Evolutionary conservation across 1,140 invertebrate genomes (phyloP).

Genomic region (Conus ventricosus): DNA sequence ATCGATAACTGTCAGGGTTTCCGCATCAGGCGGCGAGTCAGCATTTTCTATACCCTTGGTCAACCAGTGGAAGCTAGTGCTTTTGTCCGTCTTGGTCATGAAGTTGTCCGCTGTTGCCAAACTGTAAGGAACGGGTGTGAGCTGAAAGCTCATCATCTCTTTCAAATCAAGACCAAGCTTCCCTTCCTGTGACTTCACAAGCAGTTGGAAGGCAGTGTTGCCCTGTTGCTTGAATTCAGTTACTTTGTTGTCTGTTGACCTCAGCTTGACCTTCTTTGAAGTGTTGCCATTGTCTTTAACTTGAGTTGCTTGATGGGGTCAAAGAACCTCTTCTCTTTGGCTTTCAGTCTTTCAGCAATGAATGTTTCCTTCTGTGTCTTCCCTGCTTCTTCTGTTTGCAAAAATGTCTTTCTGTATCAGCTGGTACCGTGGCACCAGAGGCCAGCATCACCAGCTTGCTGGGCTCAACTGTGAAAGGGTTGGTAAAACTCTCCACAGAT

Average conservation of each 20-base stretch:
- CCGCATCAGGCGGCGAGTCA: conserved; percentile 21
- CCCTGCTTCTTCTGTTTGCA: conserved; percentile 14
- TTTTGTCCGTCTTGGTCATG: conserved; percentile 44
- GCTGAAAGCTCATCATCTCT: neutral
- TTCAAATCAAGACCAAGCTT: too few species aligned
- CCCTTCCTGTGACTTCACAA: too few species aligned
- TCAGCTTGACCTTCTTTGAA: conserved; percentile 44
- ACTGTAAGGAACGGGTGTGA: conserved; percentile 31
- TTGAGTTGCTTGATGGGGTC: conserved; percentile 48
- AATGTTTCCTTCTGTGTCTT: conserved; percentile 41
- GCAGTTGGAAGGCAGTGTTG: conserved; percentile 43
- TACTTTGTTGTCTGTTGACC: neutral
- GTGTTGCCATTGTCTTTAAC: conserved; percentile 45
- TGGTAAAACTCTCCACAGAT: conserved; percentile 41
- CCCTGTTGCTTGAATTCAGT: conserved; percentile 49
- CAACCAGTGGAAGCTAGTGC: conserved; percentile 37
- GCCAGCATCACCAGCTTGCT: conserved; percentile 37
- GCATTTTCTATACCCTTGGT: conserved; percentile 31
- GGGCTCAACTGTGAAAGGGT: conserved; percentile 43
- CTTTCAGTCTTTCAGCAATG: conserved; percentile 44
- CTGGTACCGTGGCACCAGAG: conserved; percentile 31
- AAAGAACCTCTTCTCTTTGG: conserved; percentile 46
- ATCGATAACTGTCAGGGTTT: conserved; percentile 34
- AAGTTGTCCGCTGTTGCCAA: too few species aligned
- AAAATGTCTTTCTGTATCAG: conserved; percentile 31